Conservation (phyloP, 2,888 invertebrate species). For the Lasioglossum malachurum region DNA sequence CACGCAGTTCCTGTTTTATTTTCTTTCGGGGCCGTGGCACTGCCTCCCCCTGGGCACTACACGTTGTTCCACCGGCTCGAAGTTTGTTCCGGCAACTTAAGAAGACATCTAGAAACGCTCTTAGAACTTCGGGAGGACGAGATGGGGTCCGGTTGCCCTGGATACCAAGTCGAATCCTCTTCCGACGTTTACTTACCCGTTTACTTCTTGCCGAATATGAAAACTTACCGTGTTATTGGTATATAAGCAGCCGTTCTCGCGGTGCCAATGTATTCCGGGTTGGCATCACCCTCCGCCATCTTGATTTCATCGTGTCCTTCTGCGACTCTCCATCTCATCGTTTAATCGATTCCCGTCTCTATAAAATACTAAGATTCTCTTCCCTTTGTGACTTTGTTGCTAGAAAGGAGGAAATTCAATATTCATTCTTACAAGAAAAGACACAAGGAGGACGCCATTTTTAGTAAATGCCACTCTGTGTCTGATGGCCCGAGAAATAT, state of each 20-base stretch:
- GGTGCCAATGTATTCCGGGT: slow-evolving; percentile 1
- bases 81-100: slow-evolving; percentile 79
- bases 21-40: slow-evolving; percentile 45
- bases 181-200: slow-evolving; percentile 72
- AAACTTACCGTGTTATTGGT: slow-evolving; percentile 64
- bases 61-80: slow-evolving; percentile 75
- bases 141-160: slow-evolving; percentile 80
- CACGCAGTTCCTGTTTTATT: slow-evolving; percentile 57
- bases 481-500: no score
- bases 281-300: slow-evolving; percentile 8
- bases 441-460: no score
- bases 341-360: neutral
- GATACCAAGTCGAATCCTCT: slow-evolving; percentile 76
- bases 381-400: no score
- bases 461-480: no score
- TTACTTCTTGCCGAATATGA: slow-evolving; percentile 72
- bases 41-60: slow-evolving; percentile 72
- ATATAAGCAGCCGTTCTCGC: slow-evolving; percentile 36
- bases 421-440: no score
- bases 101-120: slow-evolving; percentile 78
- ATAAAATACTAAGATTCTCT: neutral
- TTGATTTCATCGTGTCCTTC: neutral
- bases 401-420: no score
- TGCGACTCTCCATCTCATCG: no score
- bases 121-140: slow-evolving; percentile 67